Percentiles rank a stretch among this genome's conserved stretches.
Conservation (phyloP, 2,888 invertebrate species). For the Phortica okadai region DNA sequence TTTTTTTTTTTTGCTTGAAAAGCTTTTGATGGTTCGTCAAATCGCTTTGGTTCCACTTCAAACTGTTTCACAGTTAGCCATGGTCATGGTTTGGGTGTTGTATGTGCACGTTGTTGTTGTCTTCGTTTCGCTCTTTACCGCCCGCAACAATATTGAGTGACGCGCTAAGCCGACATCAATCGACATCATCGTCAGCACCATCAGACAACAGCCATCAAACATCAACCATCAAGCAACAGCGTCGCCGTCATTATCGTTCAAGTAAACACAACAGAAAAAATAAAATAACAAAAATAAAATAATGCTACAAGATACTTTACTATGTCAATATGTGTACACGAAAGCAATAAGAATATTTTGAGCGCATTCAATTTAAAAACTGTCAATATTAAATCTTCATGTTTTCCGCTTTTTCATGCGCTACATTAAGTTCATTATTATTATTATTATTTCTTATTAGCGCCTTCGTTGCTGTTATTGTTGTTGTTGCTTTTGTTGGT, state of each 20-base stretch:
- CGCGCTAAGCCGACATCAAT: slow-evolving; percentile 4
- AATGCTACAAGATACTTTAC: background rate
- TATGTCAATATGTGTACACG: background rate
- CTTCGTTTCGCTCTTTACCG: background rate
- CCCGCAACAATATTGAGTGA: background rate
- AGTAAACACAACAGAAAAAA: background rate
- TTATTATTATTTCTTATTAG: slow-evolving; percentile 14
- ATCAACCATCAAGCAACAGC: background rate
- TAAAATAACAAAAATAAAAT: no score
- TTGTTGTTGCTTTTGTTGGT: slow-evolving; percentile 3
- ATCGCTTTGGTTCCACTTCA: slow-evolving; percentile 30
- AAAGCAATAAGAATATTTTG: slow-evolving; percentile 51
- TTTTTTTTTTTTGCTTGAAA: background rate
- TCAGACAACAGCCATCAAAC: background rate
- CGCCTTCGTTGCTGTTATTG: background rate
- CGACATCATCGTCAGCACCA: background rate
- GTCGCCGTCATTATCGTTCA: slow-evolving; percentile 5
- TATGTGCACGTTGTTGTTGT: background rate
- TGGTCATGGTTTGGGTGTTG: slow-evolving; percentile 22
- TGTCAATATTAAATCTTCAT: slow-evolving; percentile 56
- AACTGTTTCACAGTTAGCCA: slow-evolving; percentile 25
- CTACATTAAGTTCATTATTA: slow-evolving; percentile 1
- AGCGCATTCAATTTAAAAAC: slow-evolving; percentile 55
- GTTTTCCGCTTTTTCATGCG: slow-evolving; percentile 9
- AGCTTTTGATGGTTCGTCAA: slow-evolving; percentile 27